These are phyloP conservation scores for Calcarius lapponicus DNA, from an alignment of 2,797 vertebrate species.

Conservation along the genomic window DNA sequence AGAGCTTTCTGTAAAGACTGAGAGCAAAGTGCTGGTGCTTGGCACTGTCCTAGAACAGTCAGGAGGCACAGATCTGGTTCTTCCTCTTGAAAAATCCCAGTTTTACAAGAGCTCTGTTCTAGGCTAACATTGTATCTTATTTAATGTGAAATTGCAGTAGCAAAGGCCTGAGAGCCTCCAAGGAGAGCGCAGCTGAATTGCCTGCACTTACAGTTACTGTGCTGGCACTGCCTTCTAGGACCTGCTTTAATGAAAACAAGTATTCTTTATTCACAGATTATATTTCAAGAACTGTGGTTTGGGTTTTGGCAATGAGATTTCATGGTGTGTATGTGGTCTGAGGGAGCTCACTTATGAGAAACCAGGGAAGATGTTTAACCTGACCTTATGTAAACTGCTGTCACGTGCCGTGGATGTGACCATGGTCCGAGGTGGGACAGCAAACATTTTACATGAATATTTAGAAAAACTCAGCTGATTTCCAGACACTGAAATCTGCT, in stretches of 20 bases:
- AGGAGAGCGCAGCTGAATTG: not conserved
- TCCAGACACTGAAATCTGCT: not conserved
- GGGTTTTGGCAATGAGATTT: not conserved
- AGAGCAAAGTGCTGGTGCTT: not conserved
- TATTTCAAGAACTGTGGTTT: not conserved
- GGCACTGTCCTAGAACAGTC: not conserved
- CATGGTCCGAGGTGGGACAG: not conserved
- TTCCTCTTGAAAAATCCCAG: not conserved
- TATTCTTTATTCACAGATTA: not conserved
- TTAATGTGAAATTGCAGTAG: not conserved
- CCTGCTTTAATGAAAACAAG: not conserved
- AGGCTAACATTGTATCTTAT: rapidly evolving
- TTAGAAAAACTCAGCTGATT: not conserved
- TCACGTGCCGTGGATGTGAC: not conserved
- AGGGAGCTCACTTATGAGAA: not conserved
- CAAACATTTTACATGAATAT: not conserved
- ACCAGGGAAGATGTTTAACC: not conserved
- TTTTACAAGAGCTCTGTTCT: not conserved
- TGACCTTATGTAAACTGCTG: not conserved
- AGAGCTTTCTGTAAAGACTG: not conserved
- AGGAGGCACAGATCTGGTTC: not conserved
- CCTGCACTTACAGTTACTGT: not conserved
- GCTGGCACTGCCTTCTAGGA: not conserved
- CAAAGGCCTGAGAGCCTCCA: not conserved
- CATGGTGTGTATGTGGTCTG: not conserved